Percentiles rank a stretch among this genome's conserved stretches.
These are phyloP conservation scores for Hassar affinis DNA, from an alignment of 2,113 vertebrate species.

Conservation along the genomic window DNA sequence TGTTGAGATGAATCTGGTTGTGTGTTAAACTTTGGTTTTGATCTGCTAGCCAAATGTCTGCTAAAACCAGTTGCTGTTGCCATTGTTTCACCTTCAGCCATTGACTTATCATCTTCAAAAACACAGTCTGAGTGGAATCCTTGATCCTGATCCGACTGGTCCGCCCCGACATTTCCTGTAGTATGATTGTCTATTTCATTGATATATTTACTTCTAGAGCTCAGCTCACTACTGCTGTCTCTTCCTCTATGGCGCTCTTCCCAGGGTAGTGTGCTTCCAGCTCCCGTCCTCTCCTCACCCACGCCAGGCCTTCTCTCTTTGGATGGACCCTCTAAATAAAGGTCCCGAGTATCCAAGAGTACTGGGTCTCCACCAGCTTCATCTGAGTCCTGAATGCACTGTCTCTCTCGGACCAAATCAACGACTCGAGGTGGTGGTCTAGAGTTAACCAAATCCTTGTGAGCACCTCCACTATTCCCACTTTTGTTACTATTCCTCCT, in stretches of 20 bases:
- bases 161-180: conserved; percentile 49
- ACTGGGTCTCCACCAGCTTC: conserved; percentile 59
- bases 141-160: conserved; percentile 61
- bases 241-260: conserved; percentile 51
- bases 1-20: conserved; percentile 25
- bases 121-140: conserved; percentile 68
- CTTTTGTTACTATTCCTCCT: conserved; percentile 53
- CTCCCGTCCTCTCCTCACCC: conserved; percentile 69
- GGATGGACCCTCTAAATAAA: conserved; percentile 56
- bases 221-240: conserved; percentile 47
- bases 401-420: conserved; percentile 51
- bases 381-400: conserved; percentile 57
- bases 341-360: conserved; percentile 47
- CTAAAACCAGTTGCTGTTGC: conserved; percentile 52
- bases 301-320: conserved; percentile 74
- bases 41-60: conserved; percentile 21
- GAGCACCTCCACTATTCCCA: conserved; percentile 35
- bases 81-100: conserved; percentile 44
- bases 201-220: conserved; percentile 41
- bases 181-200: conserved; percentile 47
- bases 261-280: conserved; percentile 43
- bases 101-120: conserved; percentile 65
- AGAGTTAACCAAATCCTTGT: conserved; percentile 49
- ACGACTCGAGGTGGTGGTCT: conserved; percentile 47
- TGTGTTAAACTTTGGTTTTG: conserved; percentile 29